These are phyloP conservation scores for Falco naumanni DNA, from an alignment of 2,797 vertebrate species.

Conservation along the genomic window DNA sequence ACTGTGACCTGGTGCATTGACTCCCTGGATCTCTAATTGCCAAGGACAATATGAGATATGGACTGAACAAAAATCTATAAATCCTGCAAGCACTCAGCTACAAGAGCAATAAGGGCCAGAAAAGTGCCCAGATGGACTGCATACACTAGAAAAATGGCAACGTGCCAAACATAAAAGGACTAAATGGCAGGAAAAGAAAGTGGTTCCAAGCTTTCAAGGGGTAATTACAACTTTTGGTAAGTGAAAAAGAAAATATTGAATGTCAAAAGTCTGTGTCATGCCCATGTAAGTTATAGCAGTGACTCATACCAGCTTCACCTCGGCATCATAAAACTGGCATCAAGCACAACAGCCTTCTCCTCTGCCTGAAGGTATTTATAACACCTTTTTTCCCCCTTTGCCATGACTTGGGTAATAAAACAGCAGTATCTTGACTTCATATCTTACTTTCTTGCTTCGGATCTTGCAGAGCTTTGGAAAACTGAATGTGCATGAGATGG, in stretches of 20 bases:
- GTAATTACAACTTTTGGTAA: neutral
- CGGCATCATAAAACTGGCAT: neutral
- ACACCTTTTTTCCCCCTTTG: neutral
- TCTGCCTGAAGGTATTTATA: constrained; percentile 2
- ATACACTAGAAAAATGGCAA: fast-evolving
- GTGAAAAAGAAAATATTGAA: neutral
- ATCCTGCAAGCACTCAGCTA: neutral
- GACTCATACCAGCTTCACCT: neutral
- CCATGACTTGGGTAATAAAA: neutral
- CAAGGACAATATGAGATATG: neutral
- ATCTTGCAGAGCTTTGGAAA: neutral
- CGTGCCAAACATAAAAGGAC: neutral
- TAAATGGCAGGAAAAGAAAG: neutral
- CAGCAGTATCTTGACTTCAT: neutral
- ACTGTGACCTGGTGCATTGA: neutral
- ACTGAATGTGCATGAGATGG: neutral
- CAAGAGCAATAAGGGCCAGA: neutral
- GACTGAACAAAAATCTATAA: neutral
- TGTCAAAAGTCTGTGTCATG: neutral
- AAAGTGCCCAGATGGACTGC: neutral
- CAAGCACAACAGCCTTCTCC: neutral
- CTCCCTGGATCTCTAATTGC: neutral
- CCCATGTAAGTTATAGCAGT: neutral
- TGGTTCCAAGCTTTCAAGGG: neutral
- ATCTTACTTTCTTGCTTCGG: neutral